Conservation (phyloP, 2,797 vertebrate species). For the Poeciliopsis turneri region DNA sequence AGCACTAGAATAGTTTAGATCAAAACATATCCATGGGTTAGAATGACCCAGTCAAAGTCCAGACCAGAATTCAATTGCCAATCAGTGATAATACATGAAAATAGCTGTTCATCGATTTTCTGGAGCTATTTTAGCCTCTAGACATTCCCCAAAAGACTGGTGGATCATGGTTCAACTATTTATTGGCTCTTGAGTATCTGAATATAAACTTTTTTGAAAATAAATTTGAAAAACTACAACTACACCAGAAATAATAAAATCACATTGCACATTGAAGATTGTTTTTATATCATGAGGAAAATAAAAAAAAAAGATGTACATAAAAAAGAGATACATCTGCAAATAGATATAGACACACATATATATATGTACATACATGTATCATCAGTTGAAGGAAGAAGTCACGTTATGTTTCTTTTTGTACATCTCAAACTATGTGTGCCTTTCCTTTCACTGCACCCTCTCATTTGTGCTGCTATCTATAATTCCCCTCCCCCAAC, state of each 20-base stretch:
- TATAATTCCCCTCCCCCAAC: conserved; percentile 32
- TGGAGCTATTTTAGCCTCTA: not conserved
- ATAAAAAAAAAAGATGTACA: too few relatives aligned
- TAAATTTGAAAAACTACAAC: not conserved
- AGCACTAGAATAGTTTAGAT: not conserved
- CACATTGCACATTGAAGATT: not conserved
- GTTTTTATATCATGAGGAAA: not conserved
- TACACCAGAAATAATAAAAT: not conserved
- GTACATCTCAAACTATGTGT: not conserved
- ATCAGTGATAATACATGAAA: not conserved
- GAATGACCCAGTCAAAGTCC: not conserved
- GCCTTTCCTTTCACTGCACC: not conserved
- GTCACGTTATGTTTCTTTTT: not conserved
- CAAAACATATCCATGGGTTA: not conserved
- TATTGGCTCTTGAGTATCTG: not conserved
- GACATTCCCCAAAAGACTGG: not conserved
- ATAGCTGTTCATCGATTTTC: not conserved
- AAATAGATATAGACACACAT: too few relatives aligned
- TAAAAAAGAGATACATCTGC: too few relatives aligned
- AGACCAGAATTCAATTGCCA: not conserved
- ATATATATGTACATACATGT: too few relatives aligned
- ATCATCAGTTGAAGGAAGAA: too few relatives aligned
- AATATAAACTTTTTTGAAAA: not conserved
- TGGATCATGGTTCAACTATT: not conserved
- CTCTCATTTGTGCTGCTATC: conserved; percentile 7